Percentiles rank a stretch among this genome's conserved stretches.
These are phyloP conservation scores for Shinisaurus crocodilurus DNA, from an alignment of 2,113 vertebrate genomes.

Conservation along the genomic window DNA sequence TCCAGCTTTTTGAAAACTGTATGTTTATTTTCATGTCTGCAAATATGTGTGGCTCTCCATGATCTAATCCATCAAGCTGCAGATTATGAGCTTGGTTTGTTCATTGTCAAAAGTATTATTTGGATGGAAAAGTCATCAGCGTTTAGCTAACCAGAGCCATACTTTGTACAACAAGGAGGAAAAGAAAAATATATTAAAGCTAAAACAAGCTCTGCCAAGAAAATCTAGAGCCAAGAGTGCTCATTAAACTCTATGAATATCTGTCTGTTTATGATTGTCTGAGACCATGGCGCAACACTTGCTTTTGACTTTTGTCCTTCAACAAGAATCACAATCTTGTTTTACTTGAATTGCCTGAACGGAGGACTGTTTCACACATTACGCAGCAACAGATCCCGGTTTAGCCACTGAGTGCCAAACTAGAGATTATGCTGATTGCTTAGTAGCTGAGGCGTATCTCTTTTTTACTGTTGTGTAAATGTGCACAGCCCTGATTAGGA, in stretches of 20 bases:
- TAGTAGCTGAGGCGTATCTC: too few species aligned
- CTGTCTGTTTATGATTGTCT: conserved; percentile 28
- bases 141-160: conserved; percentile 53
- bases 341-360: neutral
- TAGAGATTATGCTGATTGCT: too few species aligned
- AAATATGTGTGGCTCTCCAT: conserved; percentile 7
- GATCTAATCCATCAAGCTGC: conserved; percentile 46
- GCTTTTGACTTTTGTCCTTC: neutral
- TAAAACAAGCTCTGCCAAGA: conserved; percentile 53
- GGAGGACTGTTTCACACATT: neutral
- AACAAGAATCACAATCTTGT: neutral
- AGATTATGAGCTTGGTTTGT: conserved; percentile 52
- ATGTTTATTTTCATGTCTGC: conserved; percentile 37
- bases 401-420: neutral
- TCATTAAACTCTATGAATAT: conserved; percentile 33
- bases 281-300: neutral
- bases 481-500: too few species aligned
- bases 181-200: conserved; percentile 53
- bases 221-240: conserved; percentile 34
- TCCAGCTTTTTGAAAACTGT: conserved; percentile 33
- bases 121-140: conserved; percentile 60
- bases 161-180: conserved; percentile 46
- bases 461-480: too few species aligned
- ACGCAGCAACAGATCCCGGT: neutral
- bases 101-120: conserved; percentile 59